Conservation (phyloP, 2,888 invertebrate species). For the Oeneis ivallda region DNA sequence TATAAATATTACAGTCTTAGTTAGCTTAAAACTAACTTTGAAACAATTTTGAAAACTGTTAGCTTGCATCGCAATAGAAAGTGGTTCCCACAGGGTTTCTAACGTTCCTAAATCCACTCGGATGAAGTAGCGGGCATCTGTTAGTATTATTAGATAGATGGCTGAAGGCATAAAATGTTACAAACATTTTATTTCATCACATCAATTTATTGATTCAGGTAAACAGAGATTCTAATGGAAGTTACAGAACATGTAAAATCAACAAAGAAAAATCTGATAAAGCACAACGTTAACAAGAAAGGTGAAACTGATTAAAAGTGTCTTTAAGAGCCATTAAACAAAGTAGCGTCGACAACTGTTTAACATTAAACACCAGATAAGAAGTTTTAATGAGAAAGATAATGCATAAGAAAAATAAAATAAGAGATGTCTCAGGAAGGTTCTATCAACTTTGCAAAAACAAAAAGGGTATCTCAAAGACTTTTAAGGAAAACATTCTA, state of each 20-base stretch:
- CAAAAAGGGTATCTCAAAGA: conserved; percentile 8
- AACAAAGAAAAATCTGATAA: conserved; percentile 16
- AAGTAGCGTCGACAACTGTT: conserved; percentile 23
- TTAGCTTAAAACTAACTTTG: too few species aligned
- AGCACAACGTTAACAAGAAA: conserved; percentile 19
- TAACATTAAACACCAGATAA: conserved; percentile 23
- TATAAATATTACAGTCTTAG: too few species aligned
- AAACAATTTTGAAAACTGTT: too few species aligned
- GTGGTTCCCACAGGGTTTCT: too few species aligned
- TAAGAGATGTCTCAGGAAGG: conserved; percentile 3
- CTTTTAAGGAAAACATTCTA: background rate
- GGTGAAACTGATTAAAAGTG: conserved; percentile 29
- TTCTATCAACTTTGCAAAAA: conserved; percentile 13
- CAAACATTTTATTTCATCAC: too few species aligned
- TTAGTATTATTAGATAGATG: too few species aligned
- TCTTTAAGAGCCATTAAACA: conserved; percentile 29
- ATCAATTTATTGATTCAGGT: too few species aligned
- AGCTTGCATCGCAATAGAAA: too few species aligned
- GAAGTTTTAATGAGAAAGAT: conserved; percentile 35
- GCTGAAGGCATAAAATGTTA: too few species aligned
- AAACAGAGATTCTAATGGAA: background rate
- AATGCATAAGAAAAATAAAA: conserved; percentile 24
- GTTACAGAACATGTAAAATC: background rate
- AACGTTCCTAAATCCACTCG: too few species aligned
- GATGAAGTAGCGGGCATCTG: too few species aligned